phyloP scores from a whole-genome alignment of 2,888 invertebrate species.

The Resseliella maxima region DNA sequence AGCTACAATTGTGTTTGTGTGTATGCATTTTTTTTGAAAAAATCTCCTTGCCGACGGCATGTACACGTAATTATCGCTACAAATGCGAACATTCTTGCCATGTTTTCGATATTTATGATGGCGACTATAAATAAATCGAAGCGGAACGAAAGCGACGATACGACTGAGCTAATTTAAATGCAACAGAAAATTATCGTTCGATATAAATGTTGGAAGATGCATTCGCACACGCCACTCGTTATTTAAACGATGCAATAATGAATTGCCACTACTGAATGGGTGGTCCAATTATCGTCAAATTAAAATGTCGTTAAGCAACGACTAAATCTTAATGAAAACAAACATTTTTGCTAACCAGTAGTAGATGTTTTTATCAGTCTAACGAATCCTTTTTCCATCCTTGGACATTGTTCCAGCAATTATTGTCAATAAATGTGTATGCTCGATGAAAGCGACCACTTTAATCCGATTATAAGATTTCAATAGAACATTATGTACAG shows the following conservation, averaged over 20 bases:
- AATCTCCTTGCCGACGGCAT: conserved; percentile 23
- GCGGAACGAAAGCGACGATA: not conserved
- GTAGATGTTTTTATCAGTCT: not conserved
- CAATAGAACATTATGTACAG: not conserved
- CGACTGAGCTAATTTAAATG: not conserved
- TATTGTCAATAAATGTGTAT: conserved; percentile 1
- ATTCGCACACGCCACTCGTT: not conserved
- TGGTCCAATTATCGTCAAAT: conserved; percentile 53
- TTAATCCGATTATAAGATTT: conserved; percentile 20
- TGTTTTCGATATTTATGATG: conserved; percentile 46
- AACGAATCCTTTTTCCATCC: not conserved
- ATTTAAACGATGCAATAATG: conserved; percentile 43
- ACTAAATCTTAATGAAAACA: conserved; percentile 28
- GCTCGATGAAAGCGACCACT: not conserved
- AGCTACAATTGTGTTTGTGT: not conserved
- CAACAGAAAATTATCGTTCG: conserved; percentile 8
- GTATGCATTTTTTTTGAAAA: not conserved
- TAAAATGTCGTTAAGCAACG: conserved; percentile 49
- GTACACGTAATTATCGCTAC: conserved; percentile 21
- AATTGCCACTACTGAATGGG: conserved; percentile 30
- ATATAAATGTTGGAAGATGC: not conserved
- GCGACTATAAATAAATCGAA: conserved; percentile 1
- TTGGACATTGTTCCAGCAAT: not conserved
- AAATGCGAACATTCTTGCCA: not conserved
- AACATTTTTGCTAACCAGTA: not conserved